These are phyloP conservation scores for Epinephelus fuscoguttatus DNA, from an alignment of 2,113 vertebrate species.

Conservation along the genomic window DNA sequence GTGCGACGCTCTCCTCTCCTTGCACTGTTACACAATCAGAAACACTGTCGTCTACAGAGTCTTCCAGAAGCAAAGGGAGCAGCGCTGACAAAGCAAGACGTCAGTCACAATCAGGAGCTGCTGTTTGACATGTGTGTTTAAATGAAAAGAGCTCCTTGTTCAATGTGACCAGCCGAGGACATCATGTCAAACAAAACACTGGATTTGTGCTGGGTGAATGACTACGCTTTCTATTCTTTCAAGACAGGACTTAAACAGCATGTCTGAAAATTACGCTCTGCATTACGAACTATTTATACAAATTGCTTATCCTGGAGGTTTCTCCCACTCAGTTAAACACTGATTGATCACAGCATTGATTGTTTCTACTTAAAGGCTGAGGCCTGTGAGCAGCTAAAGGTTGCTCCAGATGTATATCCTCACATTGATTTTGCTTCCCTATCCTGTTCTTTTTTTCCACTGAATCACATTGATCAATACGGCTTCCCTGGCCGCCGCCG, in stretches of 20 bases:
- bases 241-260: neutral
- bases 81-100: slow-evolving; percentile 59
- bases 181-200: slow-evolving; percentile 20
- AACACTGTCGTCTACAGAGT: slow-evolving; percentile 11
- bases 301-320: slow-evolving; percentile 21
- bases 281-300: slow-evolving; percentile 19
- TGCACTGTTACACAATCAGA: slow-evolving; percentile 41
- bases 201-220: neutral
- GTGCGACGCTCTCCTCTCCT: neutral
- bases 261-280: slow-evolving; percentile 6
- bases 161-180: slow-evolving; percentile 29
- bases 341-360: slow-evolving; percentile 73
- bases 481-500: slow-evolving; percentile 7
- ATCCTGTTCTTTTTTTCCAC: slow-evolving; percentile 57
- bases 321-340: slow-evolving; percentile 41
- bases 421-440: slow-evolving; percentile 68
- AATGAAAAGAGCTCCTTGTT: slow-evolving; percentile 25
- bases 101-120: slow-evolving; percentile 41
- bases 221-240: neutral
- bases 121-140: slow-evolving; percentile 18
- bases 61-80: slow-evolving; percentile 17
- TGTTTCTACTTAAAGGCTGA: slow-evolving; percentile 53
- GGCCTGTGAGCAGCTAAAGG: slow-evolving; percentile 41
- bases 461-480: slow-evolving; percentile 49
- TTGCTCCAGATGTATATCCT: slow-evolving; percentile 65